Evolutionary conservation across 2,113 vertebrate genomes (phyloP).

Genomic region (Cepphus grylle): DNA sequence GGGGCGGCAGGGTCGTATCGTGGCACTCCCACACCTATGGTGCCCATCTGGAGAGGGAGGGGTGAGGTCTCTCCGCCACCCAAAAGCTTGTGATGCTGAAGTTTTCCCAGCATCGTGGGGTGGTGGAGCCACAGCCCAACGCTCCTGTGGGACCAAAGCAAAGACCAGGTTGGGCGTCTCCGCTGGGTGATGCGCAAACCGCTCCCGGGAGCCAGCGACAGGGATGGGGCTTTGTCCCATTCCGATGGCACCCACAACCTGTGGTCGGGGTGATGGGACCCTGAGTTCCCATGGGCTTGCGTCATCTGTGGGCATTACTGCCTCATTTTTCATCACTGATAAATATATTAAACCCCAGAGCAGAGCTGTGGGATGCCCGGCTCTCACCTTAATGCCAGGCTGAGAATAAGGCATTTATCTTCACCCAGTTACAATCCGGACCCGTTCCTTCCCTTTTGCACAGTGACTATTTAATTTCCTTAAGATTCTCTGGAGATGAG

Average conservation of each 20-base stretch:
- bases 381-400: neutral
- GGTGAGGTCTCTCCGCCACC: neutral
- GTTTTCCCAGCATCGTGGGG: neutral
- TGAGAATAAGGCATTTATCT: neutral
- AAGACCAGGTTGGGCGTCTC: neutral
- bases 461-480: neutral
- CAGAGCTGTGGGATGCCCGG: neutral
- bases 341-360: neutral
- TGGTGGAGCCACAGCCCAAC: neutral
- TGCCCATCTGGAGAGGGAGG: neutral
- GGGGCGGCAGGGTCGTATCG: neutral
- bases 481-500: neutral
- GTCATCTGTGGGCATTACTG: neutral
- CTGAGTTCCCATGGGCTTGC: fast-evolving
- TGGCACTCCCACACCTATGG: neutral
- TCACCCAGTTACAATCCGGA: neutral
- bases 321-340: neutral
- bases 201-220: fast-evolving
- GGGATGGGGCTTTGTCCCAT: neutral
- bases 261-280: neutral
- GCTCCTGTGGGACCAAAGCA: neutral
- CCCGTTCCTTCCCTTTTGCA: neutral
- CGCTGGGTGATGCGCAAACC: neutral
- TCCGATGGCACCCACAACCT: neutral
- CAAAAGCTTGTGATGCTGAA: neutral